Conservation (phyloP, 2,113 vertebrate species). For the Mus musculus region DNA sequence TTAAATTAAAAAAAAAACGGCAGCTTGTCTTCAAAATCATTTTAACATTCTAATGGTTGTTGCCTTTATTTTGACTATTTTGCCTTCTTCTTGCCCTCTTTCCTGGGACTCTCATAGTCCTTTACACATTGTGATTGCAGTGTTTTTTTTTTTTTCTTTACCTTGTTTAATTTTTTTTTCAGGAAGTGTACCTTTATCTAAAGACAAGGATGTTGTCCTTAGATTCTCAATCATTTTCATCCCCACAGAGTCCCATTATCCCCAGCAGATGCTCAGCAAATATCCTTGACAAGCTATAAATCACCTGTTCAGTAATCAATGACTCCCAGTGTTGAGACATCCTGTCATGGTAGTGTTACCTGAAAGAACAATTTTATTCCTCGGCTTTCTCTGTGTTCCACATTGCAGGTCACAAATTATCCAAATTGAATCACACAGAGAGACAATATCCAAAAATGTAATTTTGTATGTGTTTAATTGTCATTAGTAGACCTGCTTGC, state of each 20-base stretch:
- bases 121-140: background rate
- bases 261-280: background rate
- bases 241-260: background rate
- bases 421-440: background rate
- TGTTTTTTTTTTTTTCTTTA: background rate
- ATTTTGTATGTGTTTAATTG: background rate
- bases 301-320: background rate
- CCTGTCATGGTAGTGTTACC: background rate
- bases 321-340: background rate
- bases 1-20: background rate
- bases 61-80: background rate
- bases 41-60: background rate
- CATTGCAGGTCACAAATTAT: background rate
- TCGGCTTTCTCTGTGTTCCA: background rate
- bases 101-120: background rate
- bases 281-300: constrained; percentile 9
- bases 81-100: background rate
- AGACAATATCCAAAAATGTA: background rate
- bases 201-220: background rate
- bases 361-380: background rate
- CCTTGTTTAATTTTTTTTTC: background rate
- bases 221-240: background rate
- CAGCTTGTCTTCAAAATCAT: background rate
- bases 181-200: background rate
- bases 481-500: background rate